A percentile compares a stretch with the other conserved stretches of the same genome.
phyloP scores from a whole-genome alignment of 92 coral and sea anemone genomes.

The Epizoanthus scotinus region DNA sequence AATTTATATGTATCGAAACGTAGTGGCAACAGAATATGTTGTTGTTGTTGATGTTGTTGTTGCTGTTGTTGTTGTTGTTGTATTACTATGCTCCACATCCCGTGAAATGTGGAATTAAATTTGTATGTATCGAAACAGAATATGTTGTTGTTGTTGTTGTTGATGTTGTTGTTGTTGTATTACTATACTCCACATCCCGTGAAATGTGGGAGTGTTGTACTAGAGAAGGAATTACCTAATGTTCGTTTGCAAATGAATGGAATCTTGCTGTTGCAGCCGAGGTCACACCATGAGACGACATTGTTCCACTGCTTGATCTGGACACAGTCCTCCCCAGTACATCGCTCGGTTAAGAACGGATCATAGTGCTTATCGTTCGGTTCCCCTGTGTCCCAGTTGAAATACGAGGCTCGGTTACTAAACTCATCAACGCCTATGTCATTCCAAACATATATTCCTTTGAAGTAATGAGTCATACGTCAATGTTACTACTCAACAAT shows the following conservation, averaged over 20 bases:
- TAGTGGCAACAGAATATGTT: no score
- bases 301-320: constrained; percentile 79
- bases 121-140: no score
- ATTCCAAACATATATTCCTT: constrained; percentile 93
- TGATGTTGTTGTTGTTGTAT: no score
- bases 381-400: constrained; percentile 89
- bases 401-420: constrained; percentile 68
- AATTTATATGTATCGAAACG: no score
- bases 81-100: no score
- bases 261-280: constrained; percentile 67
- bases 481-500: background rate
- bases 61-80: no score
- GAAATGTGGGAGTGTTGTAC: no score
- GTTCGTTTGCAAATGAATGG: constrained; percentile 92
- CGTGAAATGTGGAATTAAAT: no score
- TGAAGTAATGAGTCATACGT: background rate
- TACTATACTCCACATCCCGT: no score
- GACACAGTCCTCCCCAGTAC: constrained; percentile 96
- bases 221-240: constrained; percentile 56
- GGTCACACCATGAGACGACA: constrained; percentile 83
- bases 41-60: no score
- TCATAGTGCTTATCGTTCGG: constrained; percentile 92
- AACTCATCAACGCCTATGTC: constrained; percentile 78
- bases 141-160: no score
- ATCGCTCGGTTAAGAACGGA: constrained; percentile 53